Evolutionary conservation across 2,113 vertebrate species (phyloP), one percentile per base, ranked within the genome.

Genomic region (Chroicocephalus ridibundus): DNA sequence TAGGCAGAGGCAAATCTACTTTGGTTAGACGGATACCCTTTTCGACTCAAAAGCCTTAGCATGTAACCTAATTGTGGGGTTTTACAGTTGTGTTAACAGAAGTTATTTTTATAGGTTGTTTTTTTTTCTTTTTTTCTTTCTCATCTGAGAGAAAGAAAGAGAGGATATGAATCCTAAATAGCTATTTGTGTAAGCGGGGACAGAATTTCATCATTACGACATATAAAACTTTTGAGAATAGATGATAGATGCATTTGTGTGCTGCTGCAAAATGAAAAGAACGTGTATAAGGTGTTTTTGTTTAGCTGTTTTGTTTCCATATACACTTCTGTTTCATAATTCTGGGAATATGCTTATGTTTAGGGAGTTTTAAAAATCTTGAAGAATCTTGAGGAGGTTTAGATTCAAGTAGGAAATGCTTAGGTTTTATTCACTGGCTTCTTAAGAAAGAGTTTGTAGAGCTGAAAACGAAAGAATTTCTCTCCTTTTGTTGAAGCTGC

Each of bases 111-210:
- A 20, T 3, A 14, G 9, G 7, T 12, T 8, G 2, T 17, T 14
- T 13, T 46, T 52, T 34, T 32, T 5, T 36, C 36, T 24, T 13
- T 17, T 57, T 47, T 40, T 6, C 5, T 20, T 27, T 25, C 8
- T 0, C 0, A 1, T 55, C 10, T 4, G 0, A 32, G 21, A 7
- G 4, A 10, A 6, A 6, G 40, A 5, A 5, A 55, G 44, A 34
- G 26, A 5, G 1, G 0, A 29, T 75, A 8, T 20, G 6, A 10
- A 16, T 80, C 40, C 7, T 58, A 13, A 86, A 21, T 57, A 44
- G 38, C 32, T 3, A 19, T 42, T 72, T 26, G 6, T 31, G 2
- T 21, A 18, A 29, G 4, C 0, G 2, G 49, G 38, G 38, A 27
- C 25, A 76, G 81, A 49, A 40, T n/a, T 76, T 69, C 14, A 10